Evolutionary conservation across 2,888 invertebrate species (phyloP), one percentile per base, ranked within the genome.

Genomic region (Himalopsyche japonica): DNA sequence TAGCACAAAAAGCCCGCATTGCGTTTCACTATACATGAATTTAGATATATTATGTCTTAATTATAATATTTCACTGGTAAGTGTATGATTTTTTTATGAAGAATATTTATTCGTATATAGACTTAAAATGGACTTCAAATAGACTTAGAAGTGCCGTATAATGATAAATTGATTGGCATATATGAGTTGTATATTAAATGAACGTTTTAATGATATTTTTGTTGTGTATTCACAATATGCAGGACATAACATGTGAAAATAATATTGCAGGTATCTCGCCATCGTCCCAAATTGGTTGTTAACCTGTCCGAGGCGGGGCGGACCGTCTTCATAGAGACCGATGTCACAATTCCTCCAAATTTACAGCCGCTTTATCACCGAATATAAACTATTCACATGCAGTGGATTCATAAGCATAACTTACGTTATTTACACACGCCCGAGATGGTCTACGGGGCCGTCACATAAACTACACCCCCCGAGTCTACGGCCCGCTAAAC

Each of bases 351-450:
- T 57, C 57, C 57, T 57, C 57, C 57, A 24, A 57, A 57, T 57
- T 57, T 57, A 57, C 64, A 30, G 34, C 30, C 64, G n/a, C 79
- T 84, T 84, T 84, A 84, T 84, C 81, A 84, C 84, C 70, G 78
- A 83, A 79, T 78, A 78, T 84, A 81, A 84, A 84, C 81, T 84
- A 84, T 84, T 84, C 84, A 83, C 79, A 32, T 79, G 64, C 43
- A 64, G 64, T 70, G 79, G 84, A 84, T 81, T 84, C 81, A 84
- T 81, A 81, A 84, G 81, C 77, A 81, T 84, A 84, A 81, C 78
- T 76, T 79, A 81, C 81, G 81, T 84, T 84, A 84, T 84, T 84
- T 84, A 84, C 70, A 20, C 77, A 70, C 64, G 37, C 82, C 81
- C 20, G n/a, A 64, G 81, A 37, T 81, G 81, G 77, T 82, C 82